Percentiles rank a stretch among this genome's conserved stretches.
Conservation (phyloP, 2,888 invertebrate genomes). For the Ariolimax columbianus region DNA sequence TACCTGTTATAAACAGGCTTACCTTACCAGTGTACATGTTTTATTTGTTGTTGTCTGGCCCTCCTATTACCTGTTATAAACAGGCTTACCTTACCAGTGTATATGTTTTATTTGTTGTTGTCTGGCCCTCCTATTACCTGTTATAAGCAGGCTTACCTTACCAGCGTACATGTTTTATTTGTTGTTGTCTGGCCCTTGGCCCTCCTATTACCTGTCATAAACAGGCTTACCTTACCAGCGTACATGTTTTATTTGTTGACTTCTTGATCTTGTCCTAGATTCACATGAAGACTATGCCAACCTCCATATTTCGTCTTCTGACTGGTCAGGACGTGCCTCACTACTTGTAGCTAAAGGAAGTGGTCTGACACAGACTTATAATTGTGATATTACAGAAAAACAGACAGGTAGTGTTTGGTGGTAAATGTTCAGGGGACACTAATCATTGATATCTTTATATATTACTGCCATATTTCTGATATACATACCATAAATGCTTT, state of each 20-base stretch:
- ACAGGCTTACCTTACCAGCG: too few relatives aligned
- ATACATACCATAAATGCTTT: not conserved
- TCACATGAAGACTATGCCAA: constrained; percentile 99
- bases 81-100: too few relatives aligned
- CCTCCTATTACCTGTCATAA: too few relatives aligned
- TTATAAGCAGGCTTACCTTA: too few relatives aligned
- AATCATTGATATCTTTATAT: not conserved
- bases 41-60: too few relatives aligned
- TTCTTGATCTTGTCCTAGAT: constrained; percentile 84
- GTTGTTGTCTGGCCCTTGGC: too few relatives aligned
- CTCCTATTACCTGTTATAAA: too few relatives aligned
- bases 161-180: too few relatives aligned
- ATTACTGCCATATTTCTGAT: constrained; percentile 1
- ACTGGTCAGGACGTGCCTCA: constrained; percentile 99
- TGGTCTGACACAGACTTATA: not conserved
- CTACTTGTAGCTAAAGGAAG: constrained; percentile 86
- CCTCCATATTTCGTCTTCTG: constrained; percentile 98
- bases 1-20: too few relatives aligned
- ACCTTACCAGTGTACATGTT: too few relatives aligned
- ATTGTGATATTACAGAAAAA: constrained; percentile 23
- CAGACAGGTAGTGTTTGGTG: not conserved
- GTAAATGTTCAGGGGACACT: not conserved
- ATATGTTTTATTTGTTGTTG: too few relatives aligned
- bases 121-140: too few relatives aligned
- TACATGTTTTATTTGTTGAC: not conserved